Evolutionary conservation across 2,888 invertebrate species (phyloP).

Genomic region (Drosophila robusta): DNA sequence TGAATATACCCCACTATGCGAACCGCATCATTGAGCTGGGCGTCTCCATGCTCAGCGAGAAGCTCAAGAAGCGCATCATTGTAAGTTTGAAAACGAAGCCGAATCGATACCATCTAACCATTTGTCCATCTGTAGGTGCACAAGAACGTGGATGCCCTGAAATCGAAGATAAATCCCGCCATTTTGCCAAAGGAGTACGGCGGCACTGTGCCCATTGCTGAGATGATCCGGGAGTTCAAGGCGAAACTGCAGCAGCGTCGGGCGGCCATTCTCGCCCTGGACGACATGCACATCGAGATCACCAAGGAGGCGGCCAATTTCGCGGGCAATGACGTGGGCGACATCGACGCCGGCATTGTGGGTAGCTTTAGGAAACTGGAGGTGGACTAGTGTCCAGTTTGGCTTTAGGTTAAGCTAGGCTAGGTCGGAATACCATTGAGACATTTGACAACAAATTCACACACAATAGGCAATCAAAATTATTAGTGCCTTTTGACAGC

Average conservation of each 20-base stretch:
- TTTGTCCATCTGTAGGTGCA: constrained; percentile 86
- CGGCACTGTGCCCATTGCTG: constrained; percentile 91
- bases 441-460: constrained; percentile 61
- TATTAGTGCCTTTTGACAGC: constrained; percentile 10
- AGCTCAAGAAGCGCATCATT: constrained; percentile 92
- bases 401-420: constrained; percentile 66
- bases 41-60: constrained; percentile 92
- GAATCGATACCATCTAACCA: background rate
- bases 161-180: constrained; percentile 89
- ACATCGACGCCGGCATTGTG: constrained; percentile 90
- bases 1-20: constrained; percentile 93
- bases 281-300: constrained; percentile 91
- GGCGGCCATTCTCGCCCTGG: constrained; percentile 89
- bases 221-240: constrained; percentile 93
- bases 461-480: constrained; percentile 42
- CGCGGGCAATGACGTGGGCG: constrained; percentile 88
- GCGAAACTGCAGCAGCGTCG: constrained; percentile 88
- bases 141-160: constrained; percentile 90
- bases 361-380: constrained; percentile 94
- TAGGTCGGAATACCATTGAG: constrained; percentile 77
- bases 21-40: constrained; percentile 93
- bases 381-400: constrained; percentile 88
- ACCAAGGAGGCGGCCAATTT: constrained; percentile 86
- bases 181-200: constrained; percentile 95
- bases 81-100: constrained; percentile 86